Evolutionary conservation across 64 coral and sea anemone species (phyloP), one percentile per base, ranked within the genome.

Genomic region (Cladopsammia gracilis): DNA sequence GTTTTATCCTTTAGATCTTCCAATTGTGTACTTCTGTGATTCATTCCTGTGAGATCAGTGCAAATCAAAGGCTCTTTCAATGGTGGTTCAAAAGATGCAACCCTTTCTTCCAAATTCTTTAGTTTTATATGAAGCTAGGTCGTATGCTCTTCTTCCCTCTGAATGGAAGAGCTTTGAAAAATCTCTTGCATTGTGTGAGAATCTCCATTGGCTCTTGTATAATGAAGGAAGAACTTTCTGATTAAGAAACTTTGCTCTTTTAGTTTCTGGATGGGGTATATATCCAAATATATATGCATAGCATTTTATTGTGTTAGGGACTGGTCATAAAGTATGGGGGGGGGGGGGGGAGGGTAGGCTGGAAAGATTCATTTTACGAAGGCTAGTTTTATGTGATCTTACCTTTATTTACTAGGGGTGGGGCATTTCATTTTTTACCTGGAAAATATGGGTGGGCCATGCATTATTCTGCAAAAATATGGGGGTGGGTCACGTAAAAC

Each of bases 101-200:
- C 23, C 76, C 23, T 78, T 51, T 78, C 76, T 78, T 78, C 76
- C 8, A 78, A 24, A 78, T 26, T 15, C 9, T 24, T 75, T 75
- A 78, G 19, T 54, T 48, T 7, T 78, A 15, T 54, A 78, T 78
- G 76, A 52, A 78, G 76, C 7, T n/a, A n/a, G n/a, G n/a, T 78
- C 76, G 50, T 78, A 78, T 78, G 46, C 76, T 46, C 76, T 79
- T 87, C 84, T 87, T 87, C 84, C 80, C 18, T 84, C 80, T 72
- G 70, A 72, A 72, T 72, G 70, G 42, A 72, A 72, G 3, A 72
- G 70, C 8, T 44, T 9, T 16, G 70, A 22, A 22, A 34, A 34
- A 34, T 1, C 34, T 34, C 34, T 34, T 34, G 34, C 34, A 34
- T 34, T 34, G 34, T 34, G 34, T 34, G 34, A 34, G 34, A 34